Evolutionary conservation across 2,113 vertebrate species (phyloP).

Genomic region (Psittacus erithacus): DNA sequence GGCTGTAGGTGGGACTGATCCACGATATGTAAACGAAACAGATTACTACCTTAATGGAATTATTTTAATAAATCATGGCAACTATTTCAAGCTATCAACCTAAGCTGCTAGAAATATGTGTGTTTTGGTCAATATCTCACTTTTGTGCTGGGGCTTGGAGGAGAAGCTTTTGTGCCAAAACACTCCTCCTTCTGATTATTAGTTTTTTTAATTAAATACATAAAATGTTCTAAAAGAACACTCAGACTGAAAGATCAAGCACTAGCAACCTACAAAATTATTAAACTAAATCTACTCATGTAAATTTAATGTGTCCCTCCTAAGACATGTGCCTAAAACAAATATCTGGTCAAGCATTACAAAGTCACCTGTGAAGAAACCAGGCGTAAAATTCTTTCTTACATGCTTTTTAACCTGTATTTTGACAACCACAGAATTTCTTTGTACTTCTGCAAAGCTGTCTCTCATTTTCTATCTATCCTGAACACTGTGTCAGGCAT

Average conservation of each 20-base stretch:
- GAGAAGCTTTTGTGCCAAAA: neutral
- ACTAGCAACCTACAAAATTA: neutral
- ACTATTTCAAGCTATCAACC: neutral
- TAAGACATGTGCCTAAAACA: neutral
- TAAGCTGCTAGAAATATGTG: neutral
- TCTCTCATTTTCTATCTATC: neutral
- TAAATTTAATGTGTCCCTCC: neutral
- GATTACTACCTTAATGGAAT: neutral
- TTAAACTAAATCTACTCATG: neutral
- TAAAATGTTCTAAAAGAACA: neutral
- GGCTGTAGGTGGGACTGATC: neutral
- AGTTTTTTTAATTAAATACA: neutral
- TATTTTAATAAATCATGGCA: constrained; percentile 28
- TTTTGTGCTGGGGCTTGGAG: neutral
- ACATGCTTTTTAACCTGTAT: neutral
- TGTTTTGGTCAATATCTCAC: neutral
- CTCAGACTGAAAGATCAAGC: neutral
- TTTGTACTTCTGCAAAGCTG: neutral
- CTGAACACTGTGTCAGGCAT: neutral
- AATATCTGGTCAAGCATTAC: neutral
- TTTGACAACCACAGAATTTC: neutral
- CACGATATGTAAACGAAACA: neutral
- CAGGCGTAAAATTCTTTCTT: neutral
- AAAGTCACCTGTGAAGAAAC: neutral
- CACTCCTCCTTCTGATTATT: neutral